phyloP scores from a whole-genome alignment of 2,113 vertebrate genomes.

The Oncorhynchus mykiss region DNA sequence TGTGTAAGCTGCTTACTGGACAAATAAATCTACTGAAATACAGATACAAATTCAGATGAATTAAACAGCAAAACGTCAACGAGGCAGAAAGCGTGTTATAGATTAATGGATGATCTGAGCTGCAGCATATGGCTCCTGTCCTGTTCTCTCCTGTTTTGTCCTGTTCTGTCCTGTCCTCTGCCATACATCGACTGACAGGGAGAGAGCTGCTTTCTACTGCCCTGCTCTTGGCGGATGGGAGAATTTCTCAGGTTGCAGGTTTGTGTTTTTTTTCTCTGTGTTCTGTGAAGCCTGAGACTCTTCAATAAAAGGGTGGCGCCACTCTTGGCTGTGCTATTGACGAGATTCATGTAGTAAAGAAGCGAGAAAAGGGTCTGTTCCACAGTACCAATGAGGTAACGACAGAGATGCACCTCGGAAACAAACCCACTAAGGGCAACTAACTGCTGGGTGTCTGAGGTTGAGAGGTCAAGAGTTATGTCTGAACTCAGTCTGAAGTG shows the following conservation, averaged over 20 bases:
- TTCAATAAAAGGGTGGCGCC: slow-evolving; percentile 27
- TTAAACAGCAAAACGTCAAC: slow-evolving; percentile 16
- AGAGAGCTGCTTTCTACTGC: neutral
- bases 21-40: slow-evolving; percentile 1
- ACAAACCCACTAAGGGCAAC: slow-evolving; percentile 27
- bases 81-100: slow-evolving; percentile 23
- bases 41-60: slow-evolving; percentile 30
- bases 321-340: slow-evolving; percentile 28
- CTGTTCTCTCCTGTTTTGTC: neutral
- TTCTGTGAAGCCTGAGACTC: slow-evolving; percentile 10
- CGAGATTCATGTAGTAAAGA: slow-evolving; percentile 31
- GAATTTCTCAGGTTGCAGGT: slow-evolving; percentile 31
- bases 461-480: neutral
- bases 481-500: slow-evolving; percentile 1
- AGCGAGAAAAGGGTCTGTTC: slow-evolving; percentile 27
- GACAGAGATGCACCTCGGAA: slow-evolving; percentile 23
- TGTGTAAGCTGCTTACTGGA: slow-evolving; percentile 34
- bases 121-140: neutral
- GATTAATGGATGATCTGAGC: slow-evolving; percentile 27
- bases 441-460: neutral
- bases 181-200: neutral
- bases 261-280: neutral
- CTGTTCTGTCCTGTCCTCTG: slow-evolving; percentile 10
- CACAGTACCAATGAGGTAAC: slow-evolving; percentile 22
- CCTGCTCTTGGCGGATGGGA: too few species aligned